Conservation (phyloP, 1,140 invertebrate genomes). For the Amphibalanus amphitrite region DNA sequence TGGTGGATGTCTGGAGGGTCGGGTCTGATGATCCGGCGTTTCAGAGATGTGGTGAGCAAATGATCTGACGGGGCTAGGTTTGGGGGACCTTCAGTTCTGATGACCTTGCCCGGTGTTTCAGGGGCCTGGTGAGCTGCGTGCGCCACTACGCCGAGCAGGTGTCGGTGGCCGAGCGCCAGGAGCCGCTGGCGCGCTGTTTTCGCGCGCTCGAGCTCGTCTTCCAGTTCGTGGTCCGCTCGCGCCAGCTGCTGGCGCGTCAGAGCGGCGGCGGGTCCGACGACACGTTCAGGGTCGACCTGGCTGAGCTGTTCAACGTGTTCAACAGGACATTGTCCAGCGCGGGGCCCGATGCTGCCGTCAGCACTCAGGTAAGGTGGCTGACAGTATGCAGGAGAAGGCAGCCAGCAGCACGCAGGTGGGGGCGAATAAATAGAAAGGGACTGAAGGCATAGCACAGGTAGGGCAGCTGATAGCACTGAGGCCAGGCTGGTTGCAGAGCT, state of each 20-base stretch:
- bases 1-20: no score
- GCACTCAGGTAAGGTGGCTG: no score
- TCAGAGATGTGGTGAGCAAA: constrained; percentile 5
- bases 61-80: no score
- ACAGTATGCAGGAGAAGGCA: no score
- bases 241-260: constrained; percentile 73
- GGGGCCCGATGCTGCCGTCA: neutral
- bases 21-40: no score
- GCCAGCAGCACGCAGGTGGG: no score
- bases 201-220: constrained; percentile 84
- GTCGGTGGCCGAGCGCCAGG: constrained; percentile 49
- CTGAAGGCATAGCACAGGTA: no score
- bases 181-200: constrained; percentile 76
- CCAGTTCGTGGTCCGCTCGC: constrained; percentile 83
- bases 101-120: no score
- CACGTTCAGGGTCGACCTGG: constrained; percentile 37
- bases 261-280: constrained; percentile 75
- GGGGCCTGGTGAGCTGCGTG: constrained; percentile 66
- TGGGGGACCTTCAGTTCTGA: no score
- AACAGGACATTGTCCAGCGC: neutral
- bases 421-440: no score
- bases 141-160: constrained; percentile 80
- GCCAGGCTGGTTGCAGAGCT: no score
- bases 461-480: no score
- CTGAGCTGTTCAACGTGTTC: constrained; percentile 15